These are phyloP conservation scores for Mixornis gularis DNA, from an alignment of 2,113 vertebrate species.

Conservation along the genomic window DNA sequence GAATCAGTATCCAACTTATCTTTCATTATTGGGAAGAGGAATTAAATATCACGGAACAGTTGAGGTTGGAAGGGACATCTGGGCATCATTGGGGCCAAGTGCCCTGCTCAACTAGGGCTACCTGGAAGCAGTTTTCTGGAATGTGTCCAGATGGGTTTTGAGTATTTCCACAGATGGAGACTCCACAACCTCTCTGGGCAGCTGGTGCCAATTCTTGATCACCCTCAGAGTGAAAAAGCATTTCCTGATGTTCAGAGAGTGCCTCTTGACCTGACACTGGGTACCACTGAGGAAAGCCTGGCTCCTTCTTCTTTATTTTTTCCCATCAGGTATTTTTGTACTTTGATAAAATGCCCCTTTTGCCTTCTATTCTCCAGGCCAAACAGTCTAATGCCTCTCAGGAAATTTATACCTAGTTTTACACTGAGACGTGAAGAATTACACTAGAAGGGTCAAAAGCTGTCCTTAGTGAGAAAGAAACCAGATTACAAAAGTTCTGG, in stretches of 20 bases:
- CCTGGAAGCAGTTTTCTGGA: background rate
- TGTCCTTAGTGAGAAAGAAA: background rate
- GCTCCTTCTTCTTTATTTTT: background rate
- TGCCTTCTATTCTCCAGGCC: background rate
- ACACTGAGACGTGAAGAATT: background rate
- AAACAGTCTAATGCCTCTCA: background rate
- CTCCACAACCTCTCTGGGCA: background rate
- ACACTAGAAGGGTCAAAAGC: background rate
- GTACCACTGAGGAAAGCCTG: background rate
- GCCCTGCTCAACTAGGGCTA: background rate
- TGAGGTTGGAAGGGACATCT: background rate
- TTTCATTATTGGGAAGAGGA: background rate
- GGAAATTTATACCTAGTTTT: background rate
- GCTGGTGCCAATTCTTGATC: background rate
- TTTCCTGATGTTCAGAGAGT: background rate
- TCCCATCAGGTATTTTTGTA: background rate
- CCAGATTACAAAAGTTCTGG: background rate
- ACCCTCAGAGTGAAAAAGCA: background rate
- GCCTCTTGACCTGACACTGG: background rate
- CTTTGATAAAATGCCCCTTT: background rate
- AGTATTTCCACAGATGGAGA: background rate
- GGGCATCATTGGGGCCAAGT: background rate
- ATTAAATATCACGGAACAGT: accelerated
- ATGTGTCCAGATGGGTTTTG: background rate
- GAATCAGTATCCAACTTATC: background rate